These are phyloP conservation scores for Crocallis elinguaria DNA, from an alignment of 2,888 invertebrate genomes.

Conservation along the genomic window DNA sequence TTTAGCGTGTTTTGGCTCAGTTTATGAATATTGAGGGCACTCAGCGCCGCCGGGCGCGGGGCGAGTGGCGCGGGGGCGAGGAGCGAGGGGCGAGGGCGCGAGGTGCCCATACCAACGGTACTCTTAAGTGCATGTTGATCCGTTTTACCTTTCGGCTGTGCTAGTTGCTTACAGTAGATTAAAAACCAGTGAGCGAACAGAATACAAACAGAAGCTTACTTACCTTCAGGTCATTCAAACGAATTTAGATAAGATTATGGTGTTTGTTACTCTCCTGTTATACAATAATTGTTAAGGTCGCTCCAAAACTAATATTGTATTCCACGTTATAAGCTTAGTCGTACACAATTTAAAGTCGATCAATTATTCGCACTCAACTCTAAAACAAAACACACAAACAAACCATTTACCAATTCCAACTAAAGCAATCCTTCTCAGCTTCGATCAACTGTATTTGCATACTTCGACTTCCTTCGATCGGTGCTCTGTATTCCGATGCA, in stretches of 20 bases:
- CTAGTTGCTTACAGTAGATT: background rate
- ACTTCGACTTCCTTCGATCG: background rate
- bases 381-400: background rate
- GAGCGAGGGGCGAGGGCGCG: background rate
- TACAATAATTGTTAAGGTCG: too few relatives aligned
- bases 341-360: too few relatives aligned
- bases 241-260: too few relatives aligned
- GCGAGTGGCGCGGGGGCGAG: background rate
- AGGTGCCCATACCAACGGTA: too few relatives aligned
- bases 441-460: conserved; percentile 1
- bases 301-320: too few relatives aligned
- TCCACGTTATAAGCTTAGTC: too few relatives aligned
- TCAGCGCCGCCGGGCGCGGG: background rate
- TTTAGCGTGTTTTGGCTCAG: conserved; percentile 7
- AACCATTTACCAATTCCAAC: background rate
- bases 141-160: conserved; percentile 2
- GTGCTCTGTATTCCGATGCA: background rate
- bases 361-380: too few relatives aligned
- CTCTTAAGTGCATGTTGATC: conserved; percentile 6
- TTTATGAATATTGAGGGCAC: conserved; percentile 11
- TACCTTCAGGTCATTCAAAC: too few relatives aligned
- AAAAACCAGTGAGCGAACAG: background rate
- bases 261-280: too few relatives aligned
- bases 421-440: background rate
- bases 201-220: background rate